Evolutionary conservation across 2,797 vertebrate species (phyloP), one percentile per base, ranked within the genome.

Genomic region (Lepidocolaptes lacrymiger): DNA sequence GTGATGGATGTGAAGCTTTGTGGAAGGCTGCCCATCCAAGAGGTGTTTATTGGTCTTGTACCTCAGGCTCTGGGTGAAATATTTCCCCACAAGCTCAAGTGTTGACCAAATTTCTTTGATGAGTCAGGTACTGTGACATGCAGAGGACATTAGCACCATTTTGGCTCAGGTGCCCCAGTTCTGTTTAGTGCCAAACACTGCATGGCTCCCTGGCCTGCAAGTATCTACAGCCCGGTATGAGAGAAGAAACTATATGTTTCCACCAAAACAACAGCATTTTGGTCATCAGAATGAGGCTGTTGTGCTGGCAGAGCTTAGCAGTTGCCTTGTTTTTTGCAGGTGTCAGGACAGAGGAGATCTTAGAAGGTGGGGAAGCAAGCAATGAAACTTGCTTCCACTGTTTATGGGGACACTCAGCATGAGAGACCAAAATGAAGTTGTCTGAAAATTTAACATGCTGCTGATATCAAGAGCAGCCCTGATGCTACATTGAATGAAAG

Each of bases 1-100:
- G 76, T 14, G 46, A 39, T 71, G 44, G 55, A 54, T 19, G 6
- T 23, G 26, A 34, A 87, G 21, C 7, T 87, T 26, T 71, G 48
- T 63, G 66, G 54, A 54, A 41, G 24, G 14, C 18, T 80, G 46
- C 22, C 43, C 55, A 64, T 24, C 12, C 73, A 48, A 68, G 22
- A 1, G 0, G 1, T 52, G 30, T 64, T 52, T 22, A 41, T 62
- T 14, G 54, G n/a, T 39, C 48, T 18, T 67, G 13, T n/a, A 48
- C 34, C 46, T 44, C 32, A 71, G 22, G 36, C 7, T 44, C 15
- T 54, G 32, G 30, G 13, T 39, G 27, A 72, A 48, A 26, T 36
- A 52, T 86, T 72, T 61, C 48, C 30, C 43, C 4, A 4, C 14
- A 20, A 39, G 1, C 24, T 74, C 17, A 30, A 46, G 5, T 14